A percentile compares a stretch with the other conserved stretches of the same genome.
Conservation (phyloP, 2,888 invertebrate genomes). For the Ernsta delagoae region DNA sequence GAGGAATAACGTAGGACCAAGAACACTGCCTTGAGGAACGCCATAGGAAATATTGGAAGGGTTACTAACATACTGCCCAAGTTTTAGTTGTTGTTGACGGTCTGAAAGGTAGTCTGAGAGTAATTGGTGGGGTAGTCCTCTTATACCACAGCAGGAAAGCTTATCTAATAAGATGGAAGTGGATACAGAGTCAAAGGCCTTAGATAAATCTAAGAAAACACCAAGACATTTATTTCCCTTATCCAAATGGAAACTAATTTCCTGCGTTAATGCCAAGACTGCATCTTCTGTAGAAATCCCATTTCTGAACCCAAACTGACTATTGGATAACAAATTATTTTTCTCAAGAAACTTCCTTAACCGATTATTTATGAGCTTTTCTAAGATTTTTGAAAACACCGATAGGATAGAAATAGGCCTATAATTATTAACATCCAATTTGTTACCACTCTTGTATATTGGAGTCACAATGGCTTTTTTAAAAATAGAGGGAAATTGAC, state of each 20-base stretch:
- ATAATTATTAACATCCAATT: constrained; percentile 11
- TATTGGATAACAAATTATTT: constrained; percentile 1
- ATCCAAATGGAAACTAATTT: constrained; percentile 11
- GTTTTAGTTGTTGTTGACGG: constrained; percentile 15
- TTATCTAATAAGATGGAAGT: constrained; percentile 12
- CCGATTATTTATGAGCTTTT: constrained; percentile 14
- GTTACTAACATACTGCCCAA: not conserved
- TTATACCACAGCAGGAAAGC: constrained; percentile 16
- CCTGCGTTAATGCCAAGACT: constrained; percentile 10
- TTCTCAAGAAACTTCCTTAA: constrained; percentile 6
- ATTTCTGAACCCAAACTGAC: constrained; percentile 21
- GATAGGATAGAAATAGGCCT: constrained; percentile 10
- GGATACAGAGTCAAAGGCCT: constrained; percentile 19
- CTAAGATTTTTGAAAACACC: constrained; percentile 11
- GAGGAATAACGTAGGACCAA: not conserved
- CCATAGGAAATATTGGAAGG: constrained; percentile 9
- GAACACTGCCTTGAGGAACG: constrained; percentile 34
- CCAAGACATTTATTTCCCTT: constrained; percentile 15
- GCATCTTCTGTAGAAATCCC: constrained; percentile 18
- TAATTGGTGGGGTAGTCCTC: constrained; percentile 19
- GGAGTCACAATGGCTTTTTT: constrained; percentile 25
- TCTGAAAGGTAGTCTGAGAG: constrained; percentile 10
- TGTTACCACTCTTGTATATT: constrained; percentile 27
- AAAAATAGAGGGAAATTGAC: not conserved
- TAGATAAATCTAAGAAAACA: constrained; percentile 13